These are phyloP conservation scores for Darevskia mixta DNA, from an alignment of 2,797 vertebrate genomes.

Conservation along the genomic window DNA sequence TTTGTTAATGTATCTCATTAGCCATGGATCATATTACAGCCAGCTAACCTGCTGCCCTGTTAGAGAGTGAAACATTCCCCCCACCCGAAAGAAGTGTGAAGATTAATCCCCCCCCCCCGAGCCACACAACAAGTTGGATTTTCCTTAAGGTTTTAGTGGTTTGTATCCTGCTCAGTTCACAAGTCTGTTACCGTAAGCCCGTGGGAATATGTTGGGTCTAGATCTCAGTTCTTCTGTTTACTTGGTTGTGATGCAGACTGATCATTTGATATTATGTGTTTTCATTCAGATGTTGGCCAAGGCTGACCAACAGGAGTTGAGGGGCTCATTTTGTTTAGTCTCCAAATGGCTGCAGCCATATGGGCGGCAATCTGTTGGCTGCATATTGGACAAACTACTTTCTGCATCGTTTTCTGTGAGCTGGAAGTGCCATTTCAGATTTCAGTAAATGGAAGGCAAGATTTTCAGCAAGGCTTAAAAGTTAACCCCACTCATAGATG, in stretches of 20 bases:
- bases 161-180: not conserved
- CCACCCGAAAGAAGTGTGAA: not conserved
- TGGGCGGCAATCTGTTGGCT: not conserved
- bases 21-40: slow-evolving; percentile 48
- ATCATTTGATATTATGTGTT: not conserved
- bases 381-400: not conserved
- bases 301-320: not conserved
- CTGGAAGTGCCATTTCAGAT: not conserved
- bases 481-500: not conserved
- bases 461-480: not conserved
- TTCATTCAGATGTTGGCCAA: no score
- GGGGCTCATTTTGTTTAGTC: not conserved
- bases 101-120: no score
- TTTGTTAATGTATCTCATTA: slow-evolving; percentile 72
- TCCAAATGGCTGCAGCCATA: no score
- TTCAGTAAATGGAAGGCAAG: not conserved
- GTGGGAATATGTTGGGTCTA: not conserved
- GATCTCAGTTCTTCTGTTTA: not conserved
- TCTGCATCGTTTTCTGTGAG: not conserved
- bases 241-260: not conserved
- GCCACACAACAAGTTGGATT: not conserved
- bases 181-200: not conserved
- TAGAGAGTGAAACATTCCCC: slow-evolving; percentile 41
- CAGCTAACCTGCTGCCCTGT: slow-evolving; percentile 33
- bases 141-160: not conserved